Percentiles rank a stretch among this genome's conserved stretches.
Evolutionary conservation across 2,797 vertebrate genomes (phyloP).

Genomic region (Dipus sagitta): DNA sequence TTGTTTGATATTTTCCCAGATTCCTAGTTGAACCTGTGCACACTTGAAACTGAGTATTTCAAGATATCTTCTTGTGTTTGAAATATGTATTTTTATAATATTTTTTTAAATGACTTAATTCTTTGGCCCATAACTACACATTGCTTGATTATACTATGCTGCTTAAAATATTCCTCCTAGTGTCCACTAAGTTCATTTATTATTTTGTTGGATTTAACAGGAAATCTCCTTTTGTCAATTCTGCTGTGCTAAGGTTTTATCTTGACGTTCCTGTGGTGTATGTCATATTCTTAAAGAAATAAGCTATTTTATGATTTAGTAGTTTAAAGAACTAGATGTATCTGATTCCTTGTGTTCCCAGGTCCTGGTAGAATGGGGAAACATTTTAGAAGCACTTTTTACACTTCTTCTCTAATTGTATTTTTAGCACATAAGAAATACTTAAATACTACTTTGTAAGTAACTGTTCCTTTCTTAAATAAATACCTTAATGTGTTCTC

Average conservation of each 20-base stretch:
- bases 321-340: constrained; percentile 35
- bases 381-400: constrained; percentile 64
- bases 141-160: constrained; percentile 24
- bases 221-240: background rate
- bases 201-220: constrained; percentile 16
- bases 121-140: background rate
- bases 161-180: background rate
- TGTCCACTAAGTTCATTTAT: constrained; percentile 16
- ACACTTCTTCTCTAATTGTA: constrained; percentile 67
- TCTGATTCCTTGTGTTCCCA: constrained; percentile 9
- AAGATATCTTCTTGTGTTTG: constrained; percentile 35
- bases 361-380: constrained; percentile 9
- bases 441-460: constrained; percentile 50
- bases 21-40: constrained; percentile 37
- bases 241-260: constrained; percentile 20
- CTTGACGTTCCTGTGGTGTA: constrained; percentile 4
- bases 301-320: constrained; percentile 45
- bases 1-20: constrained; percentile 3
- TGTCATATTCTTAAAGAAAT: constrained; percentile 62
- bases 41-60: constrained; percentile 54
- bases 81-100: constrained; percentile 49
- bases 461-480: constrained; percentile 80
- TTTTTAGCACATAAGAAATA: constrained; percentile 61
- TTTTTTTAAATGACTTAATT: background rate
- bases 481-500: constrained; percentile 65